These are phyloP conservation scores for Andrena praecox DNA, from an alignment of 2,888 invertebrate genomes.

Conservation along the genomic window DNA sequence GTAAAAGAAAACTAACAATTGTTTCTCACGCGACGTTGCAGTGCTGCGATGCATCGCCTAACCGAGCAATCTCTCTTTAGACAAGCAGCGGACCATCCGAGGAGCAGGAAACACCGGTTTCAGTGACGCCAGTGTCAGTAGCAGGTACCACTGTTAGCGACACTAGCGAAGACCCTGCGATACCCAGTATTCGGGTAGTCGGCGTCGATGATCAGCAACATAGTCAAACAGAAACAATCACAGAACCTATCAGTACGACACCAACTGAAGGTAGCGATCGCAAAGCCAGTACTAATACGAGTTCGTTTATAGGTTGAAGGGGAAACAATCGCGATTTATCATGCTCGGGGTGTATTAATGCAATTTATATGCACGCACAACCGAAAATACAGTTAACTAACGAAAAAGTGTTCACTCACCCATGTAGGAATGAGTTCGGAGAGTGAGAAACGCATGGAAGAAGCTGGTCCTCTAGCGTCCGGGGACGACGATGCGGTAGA, in stretches of 20 bases:
- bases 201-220: constrained; percentile 77
- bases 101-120: constrained; percentile 78
- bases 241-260: constrained; percentile 77
- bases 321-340: constrained; percentile 9
- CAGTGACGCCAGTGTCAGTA: constrained; percentile 74
- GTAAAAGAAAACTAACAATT: constrained; percentile 61
- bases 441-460: constrained; percentile 87
- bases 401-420: constrained; percentile 60
- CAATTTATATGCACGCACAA: neutral
- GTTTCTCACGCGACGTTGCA: neutral
- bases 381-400: neutral
- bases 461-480: constrained; percentile 75
- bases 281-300: constrained; percentile 9
- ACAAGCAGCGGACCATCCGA: constrained; percentile 78
- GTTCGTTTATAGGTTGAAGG: constrained; percentile 7
- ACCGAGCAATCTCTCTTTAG: constrained; percentile 57
- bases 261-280: constrained; percentile 76
- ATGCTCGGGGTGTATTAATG: constrained; percentile 8
- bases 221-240: constrained; percentile 75
- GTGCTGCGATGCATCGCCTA: neutral
- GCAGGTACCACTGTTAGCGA: constrained; percentile 75
- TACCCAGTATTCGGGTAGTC: constrained; percentile 75
- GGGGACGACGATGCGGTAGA: constrained; percentile 79
- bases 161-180: constrained; percentile 73
- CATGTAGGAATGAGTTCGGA: constrained; percentile 87